Base-by-base conservation (phyloP, 92 coral and sea anemone species). In the Muricea muricata region DNA sequence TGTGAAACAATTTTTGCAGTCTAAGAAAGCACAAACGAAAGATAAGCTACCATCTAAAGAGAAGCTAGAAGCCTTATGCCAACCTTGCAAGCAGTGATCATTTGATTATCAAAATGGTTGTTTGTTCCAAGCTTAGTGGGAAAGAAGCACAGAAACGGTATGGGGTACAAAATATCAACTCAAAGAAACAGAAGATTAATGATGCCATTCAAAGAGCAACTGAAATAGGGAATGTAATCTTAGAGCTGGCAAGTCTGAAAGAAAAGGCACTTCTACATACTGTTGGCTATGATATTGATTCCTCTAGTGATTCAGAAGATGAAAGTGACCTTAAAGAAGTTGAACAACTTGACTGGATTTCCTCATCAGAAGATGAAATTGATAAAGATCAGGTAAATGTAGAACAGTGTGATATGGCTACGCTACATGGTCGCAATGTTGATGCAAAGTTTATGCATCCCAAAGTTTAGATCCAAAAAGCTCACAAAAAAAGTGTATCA, bases 111-210 rank as follows among this genome's bases (percentile, higher is more conserved):
- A 65, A 33, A 33, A 78, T 85, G 85, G 85, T 84, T 32, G 89
- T 40, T 21, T 67, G 55, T 46, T 81, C 82, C 32, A 46, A 47
- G 35, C 58, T 87, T 45, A 87, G 90, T 57, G 83, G 68, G 10
- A 81, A 81, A 73, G 87, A 87, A 81, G 90, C 90, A 20, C 76
- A 60, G 40, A 87, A 46, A 80, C 69, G 70, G 83, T 81, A 80
- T 61, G 90, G 87, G 32, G 79, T 87, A 25, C 87, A 87, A 65
- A 72, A 72, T 81, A 41, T 87, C 18, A 61, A 65, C 21, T 80
- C 41, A 12, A 72, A 81, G 33, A 66, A 33, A 72, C 40, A 46
- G 45, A 81, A 81, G 47, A 35, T 87, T n/a, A 61, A 48, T 17
- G 54, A 56, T 32, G 63, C 78, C 47, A 17, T 85, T 30, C 1